Conservation (phyloP, 2,113 vertebrate species). For the Nyctibius bracteatus region DNA sequence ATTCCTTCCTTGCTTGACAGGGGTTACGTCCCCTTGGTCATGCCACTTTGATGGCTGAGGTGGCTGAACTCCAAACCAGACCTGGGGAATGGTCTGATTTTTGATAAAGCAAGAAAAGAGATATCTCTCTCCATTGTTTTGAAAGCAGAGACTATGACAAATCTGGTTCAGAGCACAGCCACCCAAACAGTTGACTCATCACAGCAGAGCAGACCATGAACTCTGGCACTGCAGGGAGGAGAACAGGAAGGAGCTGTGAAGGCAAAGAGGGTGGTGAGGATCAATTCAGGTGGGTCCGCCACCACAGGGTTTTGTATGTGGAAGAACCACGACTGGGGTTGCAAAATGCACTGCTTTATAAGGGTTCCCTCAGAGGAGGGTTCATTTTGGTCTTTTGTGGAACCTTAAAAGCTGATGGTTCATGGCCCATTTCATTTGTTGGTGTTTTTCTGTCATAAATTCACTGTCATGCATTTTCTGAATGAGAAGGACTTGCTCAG, state of each 20-base stretch:
- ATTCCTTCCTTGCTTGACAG: constrained; percentile 31
- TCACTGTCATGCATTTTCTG: neutral
- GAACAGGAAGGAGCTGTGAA: neutral
- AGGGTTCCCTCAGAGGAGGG: neutral
- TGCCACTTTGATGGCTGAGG: neutral
- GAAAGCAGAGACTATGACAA: neutral
- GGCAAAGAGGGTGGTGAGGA: neutral
- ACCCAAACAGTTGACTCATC: constrained; percentile 14
- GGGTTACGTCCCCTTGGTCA: neutral
- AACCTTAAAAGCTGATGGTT: neutral
- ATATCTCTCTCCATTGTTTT: neutral
- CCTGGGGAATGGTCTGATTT: neutral
- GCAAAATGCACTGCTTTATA: neutral
- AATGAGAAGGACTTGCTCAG: neutral
- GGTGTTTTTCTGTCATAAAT: neutral
- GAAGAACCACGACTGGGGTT: neutral
- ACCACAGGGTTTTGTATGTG: neutral
- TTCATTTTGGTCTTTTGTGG: neutral
- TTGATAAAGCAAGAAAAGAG: neutral
- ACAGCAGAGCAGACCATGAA: neutral
- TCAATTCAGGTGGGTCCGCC: rapidly evolving
- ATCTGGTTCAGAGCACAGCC: neutral
- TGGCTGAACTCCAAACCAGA: neutral
- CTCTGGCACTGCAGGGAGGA: neutral
- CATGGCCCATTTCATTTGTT: neutral